Percentiles rank a stretch among this genome's conserved stretches.
phyloP scores from a whole-genome alignment of 2,113 vertebrate genomes.

The Bubo blakistoni region DNA sequence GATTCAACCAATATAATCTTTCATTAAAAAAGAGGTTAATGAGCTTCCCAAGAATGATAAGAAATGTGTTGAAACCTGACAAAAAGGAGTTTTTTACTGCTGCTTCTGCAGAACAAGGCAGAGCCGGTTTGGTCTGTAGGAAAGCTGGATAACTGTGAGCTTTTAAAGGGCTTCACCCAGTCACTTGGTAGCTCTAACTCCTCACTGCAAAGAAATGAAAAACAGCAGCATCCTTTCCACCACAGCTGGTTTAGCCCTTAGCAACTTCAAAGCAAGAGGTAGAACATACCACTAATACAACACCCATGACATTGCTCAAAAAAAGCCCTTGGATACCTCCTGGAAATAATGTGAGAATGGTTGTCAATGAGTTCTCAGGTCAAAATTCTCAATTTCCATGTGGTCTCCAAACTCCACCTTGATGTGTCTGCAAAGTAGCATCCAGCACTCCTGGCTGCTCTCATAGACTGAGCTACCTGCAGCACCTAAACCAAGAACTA shows the following conservation, averaged over 20 bases:
- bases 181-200: background rate
- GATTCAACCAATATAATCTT: conserved; percentile 29
- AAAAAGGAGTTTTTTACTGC: background rate
- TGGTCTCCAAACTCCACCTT: background rate
- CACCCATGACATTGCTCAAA: background rate
- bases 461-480: background rate
- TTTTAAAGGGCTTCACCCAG: background rate
- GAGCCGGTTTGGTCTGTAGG: background rate
- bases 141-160: background rate
- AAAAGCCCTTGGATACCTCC: background rate
- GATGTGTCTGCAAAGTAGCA: background rate
- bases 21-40: background rate
- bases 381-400: background rate
- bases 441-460: background rate
- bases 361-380: background rate
- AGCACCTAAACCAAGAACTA: background rate
- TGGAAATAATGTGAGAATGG: background rate
- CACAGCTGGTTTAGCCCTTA: background rate
- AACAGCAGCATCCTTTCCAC: background rate
- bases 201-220: background rate
- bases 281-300: background rate
- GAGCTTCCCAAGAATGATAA: background rate
- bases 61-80: conserved; percentile 33
- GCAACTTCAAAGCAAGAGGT: background rate
- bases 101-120: background rate